Conservation (phyloP, 2,797 vertebrate species). For the Molossus alvarezi region DNA sequence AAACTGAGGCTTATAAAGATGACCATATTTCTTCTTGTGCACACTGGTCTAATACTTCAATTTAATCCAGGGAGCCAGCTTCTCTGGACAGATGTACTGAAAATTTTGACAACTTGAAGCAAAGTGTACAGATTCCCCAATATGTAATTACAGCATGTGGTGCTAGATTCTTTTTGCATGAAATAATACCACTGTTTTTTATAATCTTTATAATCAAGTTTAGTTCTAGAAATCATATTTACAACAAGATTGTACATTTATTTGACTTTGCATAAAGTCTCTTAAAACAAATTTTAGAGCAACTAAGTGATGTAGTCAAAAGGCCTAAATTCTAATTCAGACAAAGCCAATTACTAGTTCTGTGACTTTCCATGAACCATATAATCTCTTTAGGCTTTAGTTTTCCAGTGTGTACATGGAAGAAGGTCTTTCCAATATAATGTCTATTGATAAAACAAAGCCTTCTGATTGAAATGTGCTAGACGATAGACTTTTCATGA, state of each 20-base stretch:
- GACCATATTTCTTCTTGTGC: not conserved
- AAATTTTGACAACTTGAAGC: constrained; percentile 31
- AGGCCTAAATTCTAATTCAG: constrained; percentile 27
- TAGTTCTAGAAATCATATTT: constrained; percentile 45
- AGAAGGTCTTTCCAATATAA: not conserved
- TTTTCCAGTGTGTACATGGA: not conserved
- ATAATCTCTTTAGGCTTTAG: not conserved
- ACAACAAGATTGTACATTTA: constrained; percentile 3
- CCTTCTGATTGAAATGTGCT: constrained; percentile 48
- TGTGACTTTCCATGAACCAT: not conserved
- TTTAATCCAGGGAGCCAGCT: constrained; percentile 14
- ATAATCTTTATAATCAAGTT: not conserved
- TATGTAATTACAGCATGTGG: not conserved
- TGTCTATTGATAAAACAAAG: constrained; percentile 30
- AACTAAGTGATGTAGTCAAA: not conserved
- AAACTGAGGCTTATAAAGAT: constrained; percentile 20
- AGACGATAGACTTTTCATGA: constrained; percentile 7
- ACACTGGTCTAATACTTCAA: not conserved
- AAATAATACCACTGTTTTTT: not conserved
- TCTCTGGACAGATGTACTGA: not conserved
- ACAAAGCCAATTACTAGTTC: constrained; percentile 2
- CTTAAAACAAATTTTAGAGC: constrained; percentile 16
- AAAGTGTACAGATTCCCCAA: not conserved
- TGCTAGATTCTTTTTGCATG: constrained; percentile 22
- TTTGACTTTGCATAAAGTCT: constrained; percentile 51